phyloP scores from a whole-genome alignment of 2,113 vertebrate species.

The Nycticorax nycticorax region DNA sequence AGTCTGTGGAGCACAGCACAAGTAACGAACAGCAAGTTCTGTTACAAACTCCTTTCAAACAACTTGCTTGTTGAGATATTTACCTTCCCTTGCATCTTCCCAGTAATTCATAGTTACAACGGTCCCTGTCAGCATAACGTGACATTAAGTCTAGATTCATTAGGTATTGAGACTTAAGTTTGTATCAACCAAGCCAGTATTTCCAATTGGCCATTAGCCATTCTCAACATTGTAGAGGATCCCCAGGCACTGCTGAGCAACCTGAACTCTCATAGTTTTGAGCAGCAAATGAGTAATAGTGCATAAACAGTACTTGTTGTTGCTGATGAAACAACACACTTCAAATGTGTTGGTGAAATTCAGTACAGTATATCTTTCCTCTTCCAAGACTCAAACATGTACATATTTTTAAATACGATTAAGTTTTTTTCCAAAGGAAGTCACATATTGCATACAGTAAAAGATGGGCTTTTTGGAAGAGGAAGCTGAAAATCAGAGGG shows the following conservation, averaged over 20 bases:
- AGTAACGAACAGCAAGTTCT: not conserved
- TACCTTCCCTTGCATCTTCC: not conserved
- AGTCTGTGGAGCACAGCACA: not conserved
- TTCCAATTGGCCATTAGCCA: not conserved
- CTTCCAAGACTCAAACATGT: not conserved
- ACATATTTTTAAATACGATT: not conserved
- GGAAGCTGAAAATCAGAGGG: not conserved
- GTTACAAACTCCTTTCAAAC: not conserved
- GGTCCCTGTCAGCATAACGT: not conserved
- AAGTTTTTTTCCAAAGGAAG: not conserved
- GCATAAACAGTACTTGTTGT: not conserved
- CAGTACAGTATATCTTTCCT: not conserved
- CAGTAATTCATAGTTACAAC: not conserved
- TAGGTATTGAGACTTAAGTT: not conserved
- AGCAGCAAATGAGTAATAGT: not conserved
- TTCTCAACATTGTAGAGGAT: not conserved
- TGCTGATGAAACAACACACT: not conserved
- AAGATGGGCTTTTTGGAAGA: not conserved
- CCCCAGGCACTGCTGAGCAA: not conserved
- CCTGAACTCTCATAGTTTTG: not conserved
- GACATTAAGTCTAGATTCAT: not conserved
- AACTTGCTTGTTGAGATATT: not conserved
- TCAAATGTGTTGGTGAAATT: not conserved
- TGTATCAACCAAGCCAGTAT: not conserved
- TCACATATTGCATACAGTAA: not conserved